These are phyloP conservation scores for Myotis lucifugus DNA, from an alignment of 2,113 vertebrate species.

Conservation along the genomic window DNA sequence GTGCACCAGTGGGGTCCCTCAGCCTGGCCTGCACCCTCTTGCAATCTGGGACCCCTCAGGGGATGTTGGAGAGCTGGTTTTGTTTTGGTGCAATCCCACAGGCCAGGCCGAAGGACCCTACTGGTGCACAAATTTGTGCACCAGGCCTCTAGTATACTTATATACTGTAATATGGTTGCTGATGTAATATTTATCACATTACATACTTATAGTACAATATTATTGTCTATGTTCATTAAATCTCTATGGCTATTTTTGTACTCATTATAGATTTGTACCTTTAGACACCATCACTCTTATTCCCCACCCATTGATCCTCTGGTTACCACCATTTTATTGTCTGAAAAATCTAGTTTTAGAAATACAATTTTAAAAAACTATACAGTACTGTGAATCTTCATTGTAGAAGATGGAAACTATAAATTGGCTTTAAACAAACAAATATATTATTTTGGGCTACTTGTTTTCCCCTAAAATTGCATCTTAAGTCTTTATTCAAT, in stretches of 20 bases:
- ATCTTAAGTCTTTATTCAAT: neutral
- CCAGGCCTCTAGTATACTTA: neutral
- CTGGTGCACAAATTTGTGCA: too few relatives aligned
- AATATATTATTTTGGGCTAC: neutral
- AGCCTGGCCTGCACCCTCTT: too few relatives aligned
- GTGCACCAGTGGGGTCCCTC: too few relatives aligned
- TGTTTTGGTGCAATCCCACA: rapidly evolving
- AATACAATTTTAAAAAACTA: neutral
- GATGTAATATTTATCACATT: neutral
- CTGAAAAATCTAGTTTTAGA: neutral
- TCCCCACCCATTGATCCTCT: neutral
- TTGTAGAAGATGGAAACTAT: neutral
- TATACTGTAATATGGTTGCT: neutral
- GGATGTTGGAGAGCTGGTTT: too few relatives aligned
- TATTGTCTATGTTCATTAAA: neutral
- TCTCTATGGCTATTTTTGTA: neutral
- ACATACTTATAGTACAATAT: neutral
- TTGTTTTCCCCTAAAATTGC: neutral
- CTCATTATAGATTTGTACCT: neutral
- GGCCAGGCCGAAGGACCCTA: too few relatives aligned
- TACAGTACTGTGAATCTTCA: neutral
- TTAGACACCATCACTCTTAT: neutral
- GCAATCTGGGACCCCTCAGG: too few relatives aligned
- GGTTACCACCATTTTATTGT: neutral
- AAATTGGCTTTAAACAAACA: neutral